A percentile compares a stretch with the other conserved stretches of the same genome.
Conservation (phyloP, 2,888 invertebrate species). For the Clepsis dumicolana region DNA sequence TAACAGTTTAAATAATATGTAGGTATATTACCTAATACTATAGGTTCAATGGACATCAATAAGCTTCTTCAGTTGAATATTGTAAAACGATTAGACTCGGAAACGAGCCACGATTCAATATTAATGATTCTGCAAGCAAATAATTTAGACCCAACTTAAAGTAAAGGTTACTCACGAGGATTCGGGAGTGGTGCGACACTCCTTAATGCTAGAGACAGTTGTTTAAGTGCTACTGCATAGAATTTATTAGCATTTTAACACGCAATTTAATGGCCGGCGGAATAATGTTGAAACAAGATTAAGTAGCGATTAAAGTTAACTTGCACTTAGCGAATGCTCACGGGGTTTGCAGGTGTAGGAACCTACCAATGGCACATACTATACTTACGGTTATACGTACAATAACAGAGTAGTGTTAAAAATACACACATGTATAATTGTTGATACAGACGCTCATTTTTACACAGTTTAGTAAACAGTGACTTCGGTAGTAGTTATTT, state of each 20-base stretch:
- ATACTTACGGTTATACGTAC: no score
- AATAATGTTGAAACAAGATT: conserved; percentile 31
- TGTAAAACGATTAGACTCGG: background rate
- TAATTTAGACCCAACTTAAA: conserved; percentile 14
- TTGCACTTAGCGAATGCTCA: conserved; percentile 14
- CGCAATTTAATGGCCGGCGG: conserved; percentile 10
- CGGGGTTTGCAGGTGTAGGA: background rate
- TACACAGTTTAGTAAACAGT: no score
- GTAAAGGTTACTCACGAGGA: conserved; percentile 32
- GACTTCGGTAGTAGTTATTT: no score
- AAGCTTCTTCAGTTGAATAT: background rate
- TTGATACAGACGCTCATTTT: no score
- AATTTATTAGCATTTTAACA: conserved; percentile 30
- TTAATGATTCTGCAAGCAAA: conserved; percentile 26
- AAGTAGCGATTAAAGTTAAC: conserved; percentile 15
- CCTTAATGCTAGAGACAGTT: conserved; percentile 21
- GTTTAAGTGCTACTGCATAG: conserved; percentile 5
- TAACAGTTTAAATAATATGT: background rate
- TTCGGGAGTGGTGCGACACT: conserved; percentile 39
- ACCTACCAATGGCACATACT: no score
- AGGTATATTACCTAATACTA: no score
- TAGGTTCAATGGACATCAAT: background rate
- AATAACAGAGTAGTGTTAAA: background rate
- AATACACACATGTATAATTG: no score
- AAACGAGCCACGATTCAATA: conserved; percentile 29